Evolutionary conservation across 2,113 vertebrate species (phyloP), one percentile per base, ranked within the genome.

Genomic region (Alligator mississippiensis): DNA sequence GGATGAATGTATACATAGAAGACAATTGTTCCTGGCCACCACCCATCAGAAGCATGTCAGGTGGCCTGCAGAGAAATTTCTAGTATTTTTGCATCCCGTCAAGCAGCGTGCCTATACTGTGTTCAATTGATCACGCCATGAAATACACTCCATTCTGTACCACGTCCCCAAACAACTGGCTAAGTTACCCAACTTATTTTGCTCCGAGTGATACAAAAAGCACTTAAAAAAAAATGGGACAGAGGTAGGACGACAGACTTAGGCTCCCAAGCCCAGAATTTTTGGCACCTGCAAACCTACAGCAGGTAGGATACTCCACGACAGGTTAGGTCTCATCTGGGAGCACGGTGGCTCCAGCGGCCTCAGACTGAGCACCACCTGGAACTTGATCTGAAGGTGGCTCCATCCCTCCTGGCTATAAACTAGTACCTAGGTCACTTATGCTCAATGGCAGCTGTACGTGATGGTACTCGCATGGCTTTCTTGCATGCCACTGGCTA

Each of bases 81-180:
- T 93, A 90, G 95, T 82, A 79, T 88, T 94, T 82, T 95, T 15
- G 1, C 34, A 90, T 94, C 94, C 96, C 94, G 94, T 60, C 92
- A 90, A 93, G 83, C 92, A 87, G 77, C 1, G 80, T 30, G 76
- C 55, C 92, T 96, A 68, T 3, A 80, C 89, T 87, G 88, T 95
- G 90, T 92, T 96, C 96, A 96, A 96, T 83, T 85, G 19, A 96
- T 97, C 97, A 96, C 22, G 90, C 96, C 97, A 91, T 94, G 95
- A 85, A 95, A 82, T 86, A 86, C 84, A 92, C 91, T 82, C 90
- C 89, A 89, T 96, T 95, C 92, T 93, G 84, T 34, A 30, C 34
- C 78, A 85, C 89, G 94, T 96, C 96, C 95, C 94, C 85, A 66
- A 90, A 94, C 95, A 93, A 93, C 90, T 96, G 94, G 94, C 96